Percentiles rank a stretch among this genome's conserved stretches.
These are phyloP conservation scores for Menidia menidia DNA, from an alignment of 2,797 vertebrate species.

Conservation along the genomic window DNA sequence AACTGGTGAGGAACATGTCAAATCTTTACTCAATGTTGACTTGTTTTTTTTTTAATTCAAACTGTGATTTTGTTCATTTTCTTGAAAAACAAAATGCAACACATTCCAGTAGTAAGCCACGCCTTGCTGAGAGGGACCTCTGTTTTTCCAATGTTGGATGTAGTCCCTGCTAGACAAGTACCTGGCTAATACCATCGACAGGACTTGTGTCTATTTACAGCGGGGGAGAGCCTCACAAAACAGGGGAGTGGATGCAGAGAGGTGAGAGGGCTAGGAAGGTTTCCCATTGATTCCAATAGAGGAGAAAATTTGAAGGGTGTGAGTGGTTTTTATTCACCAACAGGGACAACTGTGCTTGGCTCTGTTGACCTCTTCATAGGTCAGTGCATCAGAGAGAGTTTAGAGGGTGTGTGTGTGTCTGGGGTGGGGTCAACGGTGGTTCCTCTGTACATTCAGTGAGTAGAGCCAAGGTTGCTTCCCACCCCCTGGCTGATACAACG, in stretches of 20 bases:
- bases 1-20: slow-evolving; percentile 80
- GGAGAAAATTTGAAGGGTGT: slow-evolving; percentile 38
- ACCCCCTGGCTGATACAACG: slow-evolving; percentile 38
- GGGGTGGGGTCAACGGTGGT: slow-evolving; percentile 61
- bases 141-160: slow-evolving; percentile 74
- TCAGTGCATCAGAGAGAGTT: slow-evolving; percentile 72
- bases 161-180: slow-evolving; percentile 78
- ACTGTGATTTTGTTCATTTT: slow-evolving; percentile 74
- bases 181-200: slow-evolving; percentile 80
- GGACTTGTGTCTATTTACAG: slow-evolving; percentile 82
- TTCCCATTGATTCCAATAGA: slow-evolving; percentile 46
- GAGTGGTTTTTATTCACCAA: slow-evolving; percentile 59
- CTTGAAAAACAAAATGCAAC: slow-evolving; percentile 85
- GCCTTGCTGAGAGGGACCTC: slow-evolving; percentile 76
- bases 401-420: slow-evolving; percentile 37
- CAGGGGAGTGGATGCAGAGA: slow-evolving; percentile 35
- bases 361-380: slow-evolving; percentile 71
- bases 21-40: slow-evolving; percentile 62
- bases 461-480: slow-evolving; percentile 61
- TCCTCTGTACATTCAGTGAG: slow-evolving; percentile 82
- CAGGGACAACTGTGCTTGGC: slow-evolving; percentile 62
- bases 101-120: slow-evolving; percentile 88
- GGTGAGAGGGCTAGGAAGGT: slow-evolving; percentile 44
- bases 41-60: slow-evolving; percentile 39
- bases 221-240: slow-evolving; percentile 61